Base-by-base conservation (phyloP, 1,140 invertebrate species). In the Trypoxylus dichotomus region DNA sequence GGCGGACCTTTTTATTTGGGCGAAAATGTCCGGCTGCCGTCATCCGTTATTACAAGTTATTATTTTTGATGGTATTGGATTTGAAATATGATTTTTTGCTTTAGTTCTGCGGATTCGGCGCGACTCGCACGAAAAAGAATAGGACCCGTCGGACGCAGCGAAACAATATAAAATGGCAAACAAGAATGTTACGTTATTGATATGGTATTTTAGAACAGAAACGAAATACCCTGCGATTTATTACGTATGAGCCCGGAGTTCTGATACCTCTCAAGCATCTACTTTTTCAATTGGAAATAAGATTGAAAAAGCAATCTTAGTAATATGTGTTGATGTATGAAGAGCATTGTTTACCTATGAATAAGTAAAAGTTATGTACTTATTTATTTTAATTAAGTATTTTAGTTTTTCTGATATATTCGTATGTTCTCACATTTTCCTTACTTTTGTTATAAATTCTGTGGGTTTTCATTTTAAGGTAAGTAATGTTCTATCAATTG, bases 21-120 rank as follows among this genome's bases (percentile, higher is more conserved):
- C 19, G 60, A 63, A 63, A 63, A 63, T 63, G 60, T 63, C 60
- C 60, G 60, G 60, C 60, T 27, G 60, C 25, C 60, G 25, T 63
- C 25, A 24, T 63, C 2, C 21, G 19, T 24, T 63, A 63, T 63
- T 63, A 63, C 60, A 6, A 63, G 60, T 63, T 63, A 63, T 63
- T 63, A 63, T 63, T 63, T 63, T 63, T 63, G 60, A 63, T 63
- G 60, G 60, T 63, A 63, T 25, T 27, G 60, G 19, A 63, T 27
- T 63, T 11, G 60, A 63, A 63, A 63, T 58, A 58, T 63, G 60
- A 63, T 63, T 63, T 63, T 63, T 63, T 63, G 60, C 60, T 27
- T 24, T 63, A 7, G 11, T 47, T 47, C n/a, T 19, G 43, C 43
- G 43, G 15, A 47, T 47, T 47, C 43, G n/a, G 43, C 11, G 43